These are phyloP conservation scores for Nematostella vectensis DNA, from an alignment of 92 coral and sea anemone genomes.

Conservation along the genomic window DNA sequence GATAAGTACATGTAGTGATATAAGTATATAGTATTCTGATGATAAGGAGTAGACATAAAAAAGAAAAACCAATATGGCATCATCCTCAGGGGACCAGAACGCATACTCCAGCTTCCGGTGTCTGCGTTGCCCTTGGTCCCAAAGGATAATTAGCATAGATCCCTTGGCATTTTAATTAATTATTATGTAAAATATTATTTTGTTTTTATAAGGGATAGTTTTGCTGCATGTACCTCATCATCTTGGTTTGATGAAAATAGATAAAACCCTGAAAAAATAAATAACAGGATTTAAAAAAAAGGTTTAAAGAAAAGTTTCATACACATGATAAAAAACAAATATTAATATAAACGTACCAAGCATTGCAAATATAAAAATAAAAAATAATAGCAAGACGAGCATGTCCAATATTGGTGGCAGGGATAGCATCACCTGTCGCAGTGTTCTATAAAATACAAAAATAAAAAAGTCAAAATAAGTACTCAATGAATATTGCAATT, in stretches of 20 bases:
- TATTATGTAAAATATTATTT: too few species aligned
- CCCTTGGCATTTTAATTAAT: too few species aligned
- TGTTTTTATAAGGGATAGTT: neutral
- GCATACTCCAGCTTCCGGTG: neutral
- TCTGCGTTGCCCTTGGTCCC: too few species aligned
- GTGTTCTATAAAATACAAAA: neutral
- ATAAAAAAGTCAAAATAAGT: neutral
- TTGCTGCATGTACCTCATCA: slow-evolving; percentile 55
- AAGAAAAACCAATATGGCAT: neutral
- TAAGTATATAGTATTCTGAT: too few species aligned
- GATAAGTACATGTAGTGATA: too few species aligned
- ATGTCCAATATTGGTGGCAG: slow-evolving; percentile 95
- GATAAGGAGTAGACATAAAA: neutral
- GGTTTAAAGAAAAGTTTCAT: neutral
- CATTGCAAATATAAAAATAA: slow-evolving; percentile 83
- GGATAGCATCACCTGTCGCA: slow-evolving; percentile 74
- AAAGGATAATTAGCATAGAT: too few species aligned
- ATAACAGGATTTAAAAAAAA: neutral
- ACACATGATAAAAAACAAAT: neutral
- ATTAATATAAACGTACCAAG: slow-evolving; percentile 46
- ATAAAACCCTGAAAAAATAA: slow-evolving; percentile 62
- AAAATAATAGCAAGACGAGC: slow-evolving; percentile 64
- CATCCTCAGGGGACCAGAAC: neutral
- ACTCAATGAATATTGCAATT: too few species aligned
- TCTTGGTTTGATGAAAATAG: slow-evolving; percentile 82